phyloP scores from a whole-genome alignment of 2,797 vertebrate species.

The Sebastes vulpes region DNA sequence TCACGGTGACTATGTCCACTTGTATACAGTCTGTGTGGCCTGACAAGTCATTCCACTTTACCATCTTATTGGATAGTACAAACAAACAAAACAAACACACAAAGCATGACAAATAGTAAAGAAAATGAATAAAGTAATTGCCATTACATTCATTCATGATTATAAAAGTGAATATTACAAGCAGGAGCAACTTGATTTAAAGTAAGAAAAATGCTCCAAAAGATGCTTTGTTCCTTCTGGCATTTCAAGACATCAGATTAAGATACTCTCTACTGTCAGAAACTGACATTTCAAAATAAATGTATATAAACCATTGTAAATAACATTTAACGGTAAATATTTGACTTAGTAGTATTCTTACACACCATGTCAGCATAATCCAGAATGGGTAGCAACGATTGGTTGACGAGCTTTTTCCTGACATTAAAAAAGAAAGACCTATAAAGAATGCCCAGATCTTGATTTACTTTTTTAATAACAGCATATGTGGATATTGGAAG shows the following conservation, averaged over 20 bases:
- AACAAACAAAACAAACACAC: neutral
- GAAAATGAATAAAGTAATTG: neutral
- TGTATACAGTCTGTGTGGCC: no score
- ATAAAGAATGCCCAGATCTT: neutral
- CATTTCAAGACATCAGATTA: neutral
- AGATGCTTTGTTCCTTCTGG: neutral
- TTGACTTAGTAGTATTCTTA: neutral
- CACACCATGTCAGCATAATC: neutral
- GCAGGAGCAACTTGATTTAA: neutral
- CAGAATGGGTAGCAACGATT: neutral
- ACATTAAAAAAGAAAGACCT: neutral
- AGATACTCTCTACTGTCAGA: neutral
- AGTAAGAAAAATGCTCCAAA: neutral
- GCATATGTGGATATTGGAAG: neutral
- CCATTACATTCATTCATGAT: neutral
- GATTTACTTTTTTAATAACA: neutral
- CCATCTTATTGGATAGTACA: neutral
- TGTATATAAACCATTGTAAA: neutral
- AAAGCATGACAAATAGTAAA: neutral
- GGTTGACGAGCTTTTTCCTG: neutral
- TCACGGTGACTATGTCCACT: no score
- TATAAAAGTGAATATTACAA: neutral
- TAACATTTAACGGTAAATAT: neutral
- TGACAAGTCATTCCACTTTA: neutral
- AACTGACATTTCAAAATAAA: neutral